Percentiles rank a stretch among this genome's conserved stretches.
phyloP scores from a whole-genome alignment of 1,140 invertebrate genomes.

The Eriosoma lanigerum region DNA sequence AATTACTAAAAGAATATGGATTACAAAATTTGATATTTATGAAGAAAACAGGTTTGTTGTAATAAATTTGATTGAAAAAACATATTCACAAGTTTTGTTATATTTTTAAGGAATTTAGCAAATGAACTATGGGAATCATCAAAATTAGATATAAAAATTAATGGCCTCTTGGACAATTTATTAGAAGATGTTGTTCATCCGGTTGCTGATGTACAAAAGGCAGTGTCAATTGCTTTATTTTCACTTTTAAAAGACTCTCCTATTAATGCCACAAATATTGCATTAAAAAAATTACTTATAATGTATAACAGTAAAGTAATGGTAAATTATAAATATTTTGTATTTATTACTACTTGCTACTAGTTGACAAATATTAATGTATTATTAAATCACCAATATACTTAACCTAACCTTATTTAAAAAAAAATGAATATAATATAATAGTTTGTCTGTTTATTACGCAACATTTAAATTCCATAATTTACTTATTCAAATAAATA shows the following conservation, averaged over 20 bases:
- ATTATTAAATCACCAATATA: too few relatives aligned
- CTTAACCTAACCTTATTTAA: too few relatives aligned
- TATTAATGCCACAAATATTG: constrained; percentile 56
- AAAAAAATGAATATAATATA: too few relatives aligned
- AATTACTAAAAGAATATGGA: constrained; percentile 73
- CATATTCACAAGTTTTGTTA: neutral
- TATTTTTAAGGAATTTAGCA: constrained; percentile 64
- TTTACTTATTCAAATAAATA: too few relatives aligned
- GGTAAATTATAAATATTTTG: too few relatives aligned
- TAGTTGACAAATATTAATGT: too few relatives aligned
- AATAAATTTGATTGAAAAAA: neutral
- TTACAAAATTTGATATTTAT: constrained; percentile 73
- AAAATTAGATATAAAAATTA: constrained; percentile 63
- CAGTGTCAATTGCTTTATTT: constrained; percentile 75
- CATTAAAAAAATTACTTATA: constrained; percentile 62
- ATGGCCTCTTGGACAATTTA: constrained; percentile 66
- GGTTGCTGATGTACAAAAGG: constrained; percentile 75
- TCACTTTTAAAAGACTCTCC: constrained; percentile 65
- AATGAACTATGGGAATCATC: constrained; percentile 68
- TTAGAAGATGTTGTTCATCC: constrained; percentile 77
- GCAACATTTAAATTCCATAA: too few relatives aligned
- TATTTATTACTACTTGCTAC: too few relatives aligned
- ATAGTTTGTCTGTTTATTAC: too few relatives aligned
- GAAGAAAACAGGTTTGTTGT: constrained; percentile 67
- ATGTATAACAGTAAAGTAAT: constrained; percentile 77